Evolutionary conservation across 2,888 invertebrate genomes (phyloP).

Genomic region (Venusia cambrica): DNA sequence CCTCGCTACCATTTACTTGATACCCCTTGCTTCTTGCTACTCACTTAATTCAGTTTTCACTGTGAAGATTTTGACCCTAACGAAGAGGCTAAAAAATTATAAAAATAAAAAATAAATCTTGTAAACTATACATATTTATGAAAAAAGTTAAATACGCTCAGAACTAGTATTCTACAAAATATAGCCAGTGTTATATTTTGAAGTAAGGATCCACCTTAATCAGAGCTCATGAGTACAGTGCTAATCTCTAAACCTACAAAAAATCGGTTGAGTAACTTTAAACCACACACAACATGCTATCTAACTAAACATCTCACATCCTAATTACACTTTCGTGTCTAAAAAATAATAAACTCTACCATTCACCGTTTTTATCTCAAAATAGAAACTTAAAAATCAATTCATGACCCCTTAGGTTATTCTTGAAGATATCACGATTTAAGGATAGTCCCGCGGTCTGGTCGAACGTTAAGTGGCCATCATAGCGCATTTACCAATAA

Average conservation of each 20-base stretch:
- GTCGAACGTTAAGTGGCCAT: conserved; percentile 60
- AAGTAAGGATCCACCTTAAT: too few relatives aligned
- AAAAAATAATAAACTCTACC: conserved; percentile 14
- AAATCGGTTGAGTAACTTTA: too few relatives aligned
- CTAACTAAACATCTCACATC: conserved; percentile 5
- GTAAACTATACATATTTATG: too few relatives aligned
- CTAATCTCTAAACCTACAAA: too few relatives aligned
- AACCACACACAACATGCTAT: conserved; percentile 6
- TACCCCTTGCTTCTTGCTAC: too few relatives aligned
- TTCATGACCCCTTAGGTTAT: conserved; percentile 67
- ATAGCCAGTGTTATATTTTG: too few relatives aligned
- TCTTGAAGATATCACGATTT: conserved; percentile 30
- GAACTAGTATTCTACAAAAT: too few relatives aligned
- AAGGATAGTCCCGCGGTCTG: conserved; percentile 43
- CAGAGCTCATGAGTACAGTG: too few relatives aligned
- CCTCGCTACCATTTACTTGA: conserved; percentile 41
- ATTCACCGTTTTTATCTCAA: conserved; percentile 32
- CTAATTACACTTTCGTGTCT: conserved; percentile 14
- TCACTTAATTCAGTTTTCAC: too few relatives aligned
- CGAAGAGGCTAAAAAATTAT: too few relatives aligned
- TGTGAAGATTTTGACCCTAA: conserved; percentile 7
- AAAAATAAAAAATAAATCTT: too few relatives aligned
- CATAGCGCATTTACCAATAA: conserved; percentile 69
- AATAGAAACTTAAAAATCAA: conserved; percentile 73
- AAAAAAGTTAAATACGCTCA: too few relatives aligned